A percentile compares a stretch with the other conserved stretches of the same genome.
Conservation (phyloP, 1,140 invertebrate genomes). For the Galendromus occidentalis region DNA sequence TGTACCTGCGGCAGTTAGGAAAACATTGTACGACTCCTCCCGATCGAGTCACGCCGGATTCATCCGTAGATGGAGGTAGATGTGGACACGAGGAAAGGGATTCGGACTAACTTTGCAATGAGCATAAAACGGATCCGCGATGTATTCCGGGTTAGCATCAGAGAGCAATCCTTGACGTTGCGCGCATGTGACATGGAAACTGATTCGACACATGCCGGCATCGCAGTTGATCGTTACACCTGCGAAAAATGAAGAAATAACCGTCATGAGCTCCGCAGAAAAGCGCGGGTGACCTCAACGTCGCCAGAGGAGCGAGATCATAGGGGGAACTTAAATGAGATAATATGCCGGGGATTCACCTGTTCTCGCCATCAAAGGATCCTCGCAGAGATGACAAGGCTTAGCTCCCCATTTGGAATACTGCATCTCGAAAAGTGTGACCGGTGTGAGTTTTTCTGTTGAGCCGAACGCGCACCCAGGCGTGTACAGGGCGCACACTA, state of each 20-base stretch:
- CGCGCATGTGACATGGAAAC: conserved; percentile 94
- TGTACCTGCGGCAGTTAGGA: conserved; percentile 20
- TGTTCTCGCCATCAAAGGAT: conserved; percentile 6
- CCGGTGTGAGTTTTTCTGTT: conserved; percentile 50
- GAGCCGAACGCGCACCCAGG: conserved; percentile 93
- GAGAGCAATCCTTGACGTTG: conserved; percentile 76
- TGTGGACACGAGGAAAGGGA: background rate
- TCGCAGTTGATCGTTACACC: conserved; percentile 87
- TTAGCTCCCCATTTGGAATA: conserved; percentile 86
- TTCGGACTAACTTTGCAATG: conserved; percentile 53
- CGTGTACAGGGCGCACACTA: conserved; percentile 87
- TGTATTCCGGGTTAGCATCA: conserved; percentile 78
- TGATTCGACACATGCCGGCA: conserved; percentile 88
- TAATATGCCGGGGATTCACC: too few relatives aligned
- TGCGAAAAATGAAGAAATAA: conserved; percentile 34
- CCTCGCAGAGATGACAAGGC: conserved; percentile 21
- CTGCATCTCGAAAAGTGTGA: conserved; percentile 82
- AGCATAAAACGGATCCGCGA: conserved; percentile 89
- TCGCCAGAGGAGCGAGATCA: too few relatives aligned
- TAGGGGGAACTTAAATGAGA: too few relatives aligned
- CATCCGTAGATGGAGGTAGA: background rate
- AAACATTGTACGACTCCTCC: background rate
- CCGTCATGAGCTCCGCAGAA: too few relatives aligned
- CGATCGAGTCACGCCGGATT: background rate
- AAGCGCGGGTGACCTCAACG: too few relatives aligned